Percentiles rank a stretch among this genome's conserved stretches.
These are phyloP conservation scores for Herpailurus yagouaroundi DNA, from an alignment of 2,113 vertebrate species.

Conservation along the genomic window DNA sequence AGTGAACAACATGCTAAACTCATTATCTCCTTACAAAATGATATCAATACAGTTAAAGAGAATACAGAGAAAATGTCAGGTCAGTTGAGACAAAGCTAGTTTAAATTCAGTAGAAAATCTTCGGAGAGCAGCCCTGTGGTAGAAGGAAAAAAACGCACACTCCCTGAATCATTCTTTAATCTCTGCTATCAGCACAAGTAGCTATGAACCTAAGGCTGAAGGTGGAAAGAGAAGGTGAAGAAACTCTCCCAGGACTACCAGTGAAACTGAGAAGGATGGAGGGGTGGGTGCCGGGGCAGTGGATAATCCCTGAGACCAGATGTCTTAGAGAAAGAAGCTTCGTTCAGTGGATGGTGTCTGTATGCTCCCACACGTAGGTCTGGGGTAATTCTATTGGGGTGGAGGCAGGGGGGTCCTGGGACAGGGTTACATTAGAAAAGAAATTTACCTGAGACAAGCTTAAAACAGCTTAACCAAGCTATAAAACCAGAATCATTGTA, in stretches of 20 bases:
- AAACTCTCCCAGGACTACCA: not conserved
- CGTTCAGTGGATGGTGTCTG: not conserved
- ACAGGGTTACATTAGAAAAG: not conserved
- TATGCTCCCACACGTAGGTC: not conserved
- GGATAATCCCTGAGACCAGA: not conserved
- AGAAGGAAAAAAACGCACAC: not conserved
- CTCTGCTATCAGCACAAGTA: not conserved
- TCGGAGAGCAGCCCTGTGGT: not conserved
- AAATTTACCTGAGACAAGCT: not conserved
- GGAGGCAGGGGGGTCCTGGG: not conserved
- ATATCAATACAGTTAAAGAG: conserved; percentile 81
- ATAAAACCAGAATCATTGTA: not conserved
- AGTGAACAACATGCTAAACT: conserved; percentile 80
- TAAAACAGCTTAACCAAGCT: not conserved
- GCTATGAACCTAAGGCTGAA: not conserved
- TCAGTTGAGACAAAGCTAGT: conserved; percentile 71
- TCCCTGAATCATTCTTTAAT: not conserved
- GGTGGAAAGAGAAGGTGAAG: not conserved
- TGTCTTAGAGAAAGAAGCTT: not conserved
- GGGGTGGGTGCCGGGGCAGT: accelerated
- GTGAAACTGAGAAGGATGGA: not conserved
- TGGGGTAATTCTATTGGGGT: not conserved
- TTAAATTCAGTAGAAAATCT: not conserved
- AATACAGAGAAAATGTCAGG: conserved; percentile 84
- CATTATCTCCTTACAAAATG: conserved; percentile 84